A percentile compares a stretch with the other conserved stretches of the same genome.
Evolutionary conservation across 1,140 invertebrate species (phyloP).

Genomic region (Globodera ellingtonae): DNA sequence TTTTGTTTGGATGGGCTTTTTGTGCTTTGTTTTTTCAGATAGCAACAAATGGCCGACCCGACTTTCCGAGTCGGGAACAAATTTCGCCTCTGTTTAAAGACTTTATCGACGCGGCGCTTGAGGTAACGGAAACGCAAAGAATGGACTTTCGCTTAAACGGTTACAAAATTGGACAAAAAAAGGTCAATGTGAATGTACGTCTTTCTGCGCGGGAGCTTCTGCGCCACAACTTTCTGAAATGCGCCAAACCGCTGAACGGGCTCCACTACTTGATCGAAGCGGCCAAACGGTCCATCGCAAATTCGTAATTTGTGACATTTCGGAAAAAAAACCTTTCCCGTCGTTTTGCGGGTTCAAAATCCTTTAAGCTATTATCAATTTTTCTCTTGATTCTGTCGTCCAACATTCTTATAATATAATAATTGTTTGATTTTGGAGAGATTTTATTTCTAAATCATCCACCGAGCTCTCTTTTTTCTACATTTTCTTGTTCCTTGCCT

Average conservation of each 20-base stretch:
- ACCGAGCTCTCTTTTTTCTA: neutral
- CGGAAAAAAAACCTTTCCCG: neutral
- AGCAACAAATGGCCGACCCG: slow-evolving; percentile 97
- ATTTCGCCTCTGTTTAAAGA: slow-evolving; percentile 91
- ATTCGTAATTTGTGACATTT: slow-evolving; percentile 20
- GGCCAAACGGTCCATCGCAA: slow-evolving; percentile 73
- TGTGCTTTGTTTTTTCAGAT: slow-evolving; percentile 70
- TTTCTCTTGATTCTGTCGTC: neutral
- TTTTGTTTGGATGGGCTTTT: slow-evolving; percentile 29
- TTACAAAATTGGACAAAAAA: slow-evolving; percentile 73
- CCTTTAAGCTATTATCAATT: neutral
- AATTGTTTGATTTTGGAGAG: neutral
- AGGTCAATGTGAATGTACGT: slow-evolving; percentile 23
- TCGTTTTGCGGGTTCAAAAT: neutral
- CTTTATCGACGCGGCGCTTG: slow-evolving; percentile 95
- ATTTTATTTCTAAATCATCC: neutral
- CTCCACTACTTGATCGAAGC: slow-evolving; percentile 94
- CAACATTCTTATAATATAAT: neutral
- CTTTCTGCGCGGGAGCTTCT: slow-evolving; percentile 65
- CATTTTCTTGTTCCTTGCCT: neutral
- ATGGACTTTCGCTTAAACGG: slow-evolving; percentile 67
- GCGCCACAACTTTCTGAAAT: slow-evolving; percentile 95
- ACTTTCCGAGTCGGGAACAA: slow-evolving; percentile 96
- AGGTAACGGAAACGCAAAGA: slow-evolving; percentile 76
- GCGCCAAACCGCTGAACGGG: slow-evolving; percentile 89